A percentile compares a stretch with the other conserved stretches of the same genome.
These are phyloP conservation scores for Muscicapa striata DNA, from an alignment of 2,797 vertebrate species.

Conservation along the genomic window DNA sequence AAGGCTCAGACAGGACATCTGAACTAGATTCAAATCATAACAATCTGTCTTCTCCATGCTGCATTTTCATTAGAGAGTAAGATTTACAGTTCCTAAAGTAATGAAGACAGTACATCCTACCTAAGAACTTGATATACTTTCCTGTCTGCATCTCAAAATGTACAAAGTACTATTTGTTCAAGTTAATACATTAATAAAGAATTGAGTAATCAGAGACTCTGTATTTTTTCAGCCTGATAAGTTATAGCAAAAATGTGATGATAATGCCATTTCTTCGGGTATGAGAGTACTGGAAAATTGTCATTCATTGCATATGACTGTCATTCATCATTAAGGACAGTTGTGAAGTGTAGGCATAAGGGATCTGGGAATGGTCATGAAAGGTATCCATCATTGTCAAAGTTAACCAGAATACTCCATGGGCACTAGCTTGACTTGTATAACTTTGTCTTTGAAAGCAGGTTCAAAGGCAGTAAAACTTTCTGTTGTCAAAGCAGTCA, in stretches of 20 bases:
- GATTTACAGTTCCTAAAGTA: background rate
- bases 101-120: background rate
- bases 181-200: constrained; percentile 1
- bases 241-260: constrained; percentile 15
- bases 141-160: background rate
- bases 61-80: background rate
- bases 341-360: constrained; percentile 27
- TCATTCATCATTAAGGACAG: constrained; percentile 58
- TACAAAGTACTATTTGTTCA: background rate
- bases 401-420: constrained; percentile 10
- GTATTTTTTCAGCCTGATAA: background rate
- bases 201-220: background rate
- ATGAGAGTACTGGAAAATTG: constrained; percentile 18
- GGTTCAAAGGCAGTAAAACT: constrained; percentile 55
- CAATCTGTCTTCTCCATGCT: background rate
- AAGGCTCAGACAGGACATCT: background rate
- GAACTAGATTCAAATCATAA: background rate
- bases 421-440: constrained; percentile 24
- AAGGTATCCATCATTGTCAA: constrained; percentile 61
- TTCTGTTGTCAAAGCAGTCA: constrained; percentile 32
- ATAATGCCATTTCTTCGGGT: constrained; percentile 10
- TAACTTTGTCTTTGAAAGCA: constrained; percentile 56
- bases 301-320: constrained; percentile 27
- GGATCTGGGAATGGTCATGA: constrained; percentile 21
- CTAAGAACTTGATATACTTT: background rate